Base-by-base conservation (phyloP, 2,113 vertebrate species). In the Urocolius indicus region DNA sequence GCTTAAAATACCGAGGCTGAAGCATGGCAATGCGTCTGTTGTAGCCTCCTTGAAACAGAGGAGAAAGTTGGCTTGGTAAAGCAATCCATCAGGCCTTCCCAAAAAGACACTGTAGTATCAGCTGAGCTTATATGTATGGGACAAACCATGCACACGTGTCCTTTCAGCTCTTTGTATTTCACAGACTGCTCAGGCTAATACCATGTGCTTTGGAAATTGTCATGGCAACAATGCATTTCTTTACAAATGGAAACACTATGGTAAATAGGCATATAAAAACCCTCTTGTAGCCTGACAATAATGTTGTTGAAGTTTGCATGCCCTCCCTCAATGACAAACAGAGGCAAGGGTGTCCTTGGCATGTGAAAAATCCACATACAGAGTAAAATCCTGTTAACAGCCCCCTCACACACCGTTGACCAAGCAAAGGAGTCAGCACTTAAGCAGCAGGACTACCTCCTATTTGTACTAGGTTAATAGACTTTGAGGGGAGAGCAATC, bases 261-360 rank as follows among this genome's bases (percentile, higher is more conserved):
- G 91, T 66, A 96, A 97, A 95, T 24, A 89, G 74, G 87, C 93
- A 90, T 58, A 49, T 6, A 92, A 94, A 79, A 83, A 9, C 46
- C 69, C 45, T 41, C 89, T 63, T 93, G 90, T 83, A 88, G 84
- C 41, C 72, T 78, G 68, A 57, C 87, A 96, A 62, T 69, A 17
- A 52, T 0, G 34, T 14, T 38, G 63, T 62, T 68, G 61, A 74
- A 80, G 61, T 65, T 62, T 82, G 41, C 49, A 4, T 65, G 71
- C 12, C 59, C 67, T 91, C 45, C 69, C 46, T 95, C 88, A 89
- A 15, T 22, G 48, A 24, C 30, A 45, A 62, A 87, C 81, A 85
- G 21, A 2, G 84, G 27, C 19, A 23, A 36, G 54, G 76, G 54
- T 30, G 46, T n/a, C n/a, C 5, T 67, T n/a, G 62, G 65, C 85